phyloP scores from a whole-genome alignment of 2,113 vertebrate species.

The Romanogobio albipinnatus region DNA sequence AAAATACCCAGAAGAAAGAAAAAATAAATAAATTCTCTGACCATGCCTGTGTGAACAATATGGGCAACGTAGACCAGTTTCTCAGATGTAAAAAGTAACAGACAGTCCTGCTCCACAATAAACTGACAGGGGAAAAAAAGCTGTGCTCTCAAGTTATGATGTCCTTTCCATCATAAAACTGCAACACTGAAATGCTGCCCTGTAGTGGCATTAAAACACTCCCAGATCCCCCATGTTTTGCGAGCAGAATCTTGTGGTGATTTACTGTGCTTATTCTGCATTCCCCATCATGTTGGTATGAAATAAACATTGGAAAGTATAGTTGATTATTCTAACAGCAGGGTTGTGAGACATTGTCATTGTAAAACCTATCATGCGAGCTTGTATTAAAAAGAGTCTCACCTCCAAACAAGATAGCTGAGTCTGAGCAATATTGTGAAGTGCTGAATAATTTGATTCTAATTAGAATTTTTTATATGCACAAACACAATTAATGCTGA shows the following conservation, averaged over 20 bases:
- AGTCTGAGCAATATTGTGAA: slow-evolving; percentile 23
- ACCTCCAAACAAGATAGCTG: slow-evolving; percentile 11
- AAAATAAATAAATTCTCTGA: slow-evolving; percentile 3
- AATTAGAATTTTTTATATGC: slow-evolving; percentile 47
- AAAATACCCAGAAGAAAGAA: background rate
- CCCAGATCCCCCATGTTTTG: background rate
- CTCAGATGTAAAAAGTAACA: slow-evolving; percentile 20
- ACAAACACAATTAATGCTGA: slow-evolving; percentile 57
- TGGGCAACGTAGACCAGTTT: background rate
- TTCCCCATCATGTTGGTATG: background rate
- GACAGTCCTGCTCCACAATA: slow-evolving; percentile 5
- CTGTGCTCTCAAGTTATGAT: background rate
- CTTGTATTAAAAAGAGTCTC: background rate
- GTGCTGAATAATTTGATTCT: slow-evolving; percentile 47
- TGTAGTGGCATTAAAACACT: background rate
- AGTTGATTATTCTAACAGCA: slow-evolving; percentile 4
- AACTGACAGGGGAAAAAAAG: background rate
- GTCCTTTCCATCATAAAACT: slow-evolving; percentile 26
- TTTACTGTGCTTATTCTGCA: background rate
- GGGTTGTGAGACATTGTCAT: background rate
- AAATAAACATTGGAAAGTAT: background rate
- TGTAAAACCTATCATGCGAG: background rate
- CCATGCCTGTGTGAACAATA: slow-evolving; percentile 28
- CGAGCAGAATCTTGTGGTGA: background rate
- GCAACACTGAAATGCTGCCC: background rate